These are phyloP conservation scores for Agrochola lota DNA, from an alignment of 2,888 invertebrate species.

Conservation along the genomic window DNA sequence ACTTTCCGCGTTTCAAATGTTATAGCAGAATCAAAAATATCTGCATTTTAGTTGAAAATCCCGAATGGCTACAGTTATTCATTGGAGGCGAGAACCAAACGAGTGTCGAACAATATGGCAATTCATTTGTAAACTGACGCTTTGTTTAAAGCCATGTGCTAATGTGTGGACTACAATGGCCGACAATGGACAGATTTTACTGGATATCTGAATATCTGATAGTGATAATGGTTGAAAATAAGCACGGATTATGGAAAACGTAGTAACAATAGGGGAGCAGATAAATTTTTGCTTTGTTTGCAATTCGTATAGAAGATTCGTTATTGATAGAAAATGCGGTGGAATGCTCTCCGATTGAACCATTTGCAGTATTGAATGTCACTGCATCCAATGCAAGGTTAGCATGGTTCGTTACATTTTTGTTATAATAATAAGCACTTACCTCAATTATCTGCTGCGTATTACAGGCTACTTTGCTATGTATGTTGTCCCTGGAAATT, in stretches of 20 bases:
- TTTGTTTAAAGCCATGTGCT: constrained; percentile 59
- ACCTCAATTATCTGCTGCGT: neutral
- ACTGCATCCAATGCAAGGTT: neutral
- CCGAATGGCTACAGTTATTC: constrained; percentile 35
- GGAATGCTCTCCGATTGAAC: neutral
- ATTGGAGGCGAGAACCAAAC: constrained; percentile 25
- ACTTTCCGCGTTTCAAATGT: constrained; percentile 36
- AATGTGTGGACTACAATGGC: constrained; percentile 47
- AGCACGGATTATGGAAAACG: constrained; percentile 28
- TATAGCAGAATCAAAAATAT: constrained; percentile 49
- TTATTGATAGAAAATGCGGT: constrained; percentile 22
- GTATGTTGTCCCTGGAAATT: neutral
- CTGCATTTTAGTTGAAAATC: constrained; percentile 50
- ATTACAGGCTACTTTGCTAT: no score
- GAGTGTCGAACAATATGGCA: constrained; percentile 59
- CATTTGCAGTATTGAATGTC: neutral
- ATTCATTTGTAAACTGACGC: constrained; percentile 64
- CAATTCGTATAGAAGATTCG: constrained; percentile 15
- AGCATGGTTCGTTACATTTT: neutral
- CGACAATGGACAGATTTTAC: constrained; percentile 55
- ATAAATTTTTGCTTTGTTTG: constrained; percentile 55
- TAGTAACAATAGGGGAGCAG: constrained; percentile 20
- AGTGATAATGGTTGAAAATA: constrained; percentile 46
- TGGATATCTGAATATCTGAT: constrained; percentile 53
- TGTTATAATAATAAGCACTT: constrained; percentile 1